A percentile compares a stretch with the other conserved stretches of the same genome.
These are phyloP conservation scores for Tolmerus cingulatus DNA, from an alignment of 2,888 invertebrate species.

Conservation along the genomic window DNA sequence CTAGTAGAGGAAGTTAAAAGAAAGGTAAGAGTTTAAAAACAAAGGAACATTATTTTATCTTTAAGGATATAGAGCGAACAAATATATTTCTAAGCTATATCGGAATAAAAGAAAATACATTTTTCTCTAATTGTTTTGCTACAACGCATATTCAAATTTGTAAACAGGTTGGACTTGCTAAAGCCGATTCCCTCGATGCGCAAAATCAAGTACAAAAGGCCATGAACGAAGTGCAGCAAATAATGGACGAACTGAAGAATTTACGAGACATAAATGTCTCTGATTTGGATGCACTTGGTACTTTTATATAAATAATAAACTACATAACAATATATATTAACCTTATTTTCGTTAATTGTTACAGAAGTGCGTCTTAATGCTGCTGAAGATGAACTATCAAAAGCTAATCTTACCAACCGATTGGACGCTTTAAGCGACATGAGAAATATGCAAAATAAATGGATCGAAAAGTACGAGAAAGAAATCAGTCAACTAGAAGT, in stretches of 20 bases:
- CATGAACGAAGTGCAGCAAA: conserved; percentile 77
- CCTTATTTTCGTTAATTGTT: not conserved
- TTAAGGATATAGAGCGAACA: too few relatives aligned
- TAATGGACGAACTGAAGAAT: conserved; percentile 78
- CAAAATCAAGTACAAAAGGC: conserved; percentile 84
- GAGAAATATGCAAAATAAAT: conserved; percentile 73
- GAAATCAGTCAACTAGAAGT: conserved; percentile 74
- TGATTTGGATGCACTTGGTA: conserved; percentile 71
- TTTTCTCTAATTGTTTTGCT: too few relatives aligned
- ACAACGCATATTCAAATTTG: not conserved
- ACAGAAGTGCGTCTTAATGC: conserved; percentile 72
- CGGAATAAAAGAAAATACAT: too few relatives aligned
- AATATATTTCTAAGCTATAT: too few relatives aligned
- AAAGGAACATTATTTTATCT: not conserved
- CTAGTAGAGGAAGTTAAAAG: conserved; percentile 77
- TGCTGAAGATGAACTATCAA: conserved; percentile 75
- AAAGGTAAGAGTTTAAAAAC: conserved; percentile 65
- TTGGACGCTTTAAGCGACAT: conserved; percentile 78
- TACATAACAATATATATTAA: not conserved
- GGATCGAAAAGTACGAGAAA: conserved; percentile 81
- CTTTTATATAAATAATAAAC: not conserved
- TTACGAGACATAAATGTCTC: conserved; percentile 76
- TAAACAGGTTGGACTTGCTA: conserved; percentile 84
- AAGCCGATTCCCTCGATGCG: conserved; percentile 82
- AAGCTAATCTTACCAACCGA: conserved; percentile 78